Conservation (phyloP, 2,797 vertebrate species). For the Pteronotus mesoamericanus region DNA sequence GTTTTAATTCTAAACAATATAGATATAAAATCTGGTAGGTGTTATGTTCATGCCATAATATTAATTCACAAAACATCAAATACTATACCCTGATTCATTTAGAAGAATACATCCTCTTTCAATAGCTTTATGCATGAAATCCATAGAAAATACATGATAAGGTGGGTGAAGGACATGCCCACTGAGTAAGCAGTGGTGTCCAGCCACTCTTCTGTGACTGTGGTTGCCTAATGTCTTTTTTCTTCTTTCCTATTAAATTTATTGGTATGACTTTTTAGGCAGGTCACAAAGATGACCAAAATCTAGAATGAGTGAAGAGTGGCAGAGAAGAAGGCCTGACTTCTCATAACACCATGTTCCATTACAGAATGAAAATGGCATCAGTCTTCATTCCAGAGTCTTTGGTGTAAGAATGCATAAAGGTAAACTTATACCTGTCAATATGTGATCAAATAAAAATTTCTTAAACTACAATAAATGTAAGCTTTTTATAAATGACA, state of each 20-base stretch:
- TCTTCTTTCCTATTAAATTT: background rate
- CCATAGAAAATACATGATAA: background rate
- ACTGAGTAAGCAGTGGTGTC: background rate
- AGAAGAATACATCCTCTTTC: background rate
- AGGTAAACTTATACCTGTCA: background rate
- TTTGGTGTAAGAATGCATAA: background rate
- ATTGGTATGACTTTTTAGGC: background rate
- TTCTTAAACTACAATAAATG: background rate
- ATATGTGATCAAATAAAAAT: background rate
- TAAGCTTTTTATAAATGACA: background rate
- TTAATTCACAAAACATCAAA: background rate
- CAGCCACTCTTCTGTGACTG: background rate
- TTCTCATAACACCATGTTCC: background rate
- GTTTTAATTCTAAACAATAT: background rate
- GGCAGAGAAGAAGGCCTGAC: accelerated
- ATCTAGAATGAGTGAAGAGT: background rate
- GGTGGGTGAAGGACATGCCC: background rate
- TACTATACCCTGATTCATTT: background rate
- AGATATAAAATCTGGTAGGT: background rate
- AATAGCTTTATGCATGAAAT: background rate
- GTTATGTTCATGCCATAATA: background rate
- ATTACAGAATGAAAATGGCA: background rate
- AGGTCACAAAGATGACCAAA: background rate
- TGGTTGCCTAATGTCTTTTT: background rate
- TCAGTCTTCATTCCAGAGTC: background rate